phyloP scores from a whole-genome alignment of 2,113 vertebrate species.

The Gymnogyps californianus region DNA sequence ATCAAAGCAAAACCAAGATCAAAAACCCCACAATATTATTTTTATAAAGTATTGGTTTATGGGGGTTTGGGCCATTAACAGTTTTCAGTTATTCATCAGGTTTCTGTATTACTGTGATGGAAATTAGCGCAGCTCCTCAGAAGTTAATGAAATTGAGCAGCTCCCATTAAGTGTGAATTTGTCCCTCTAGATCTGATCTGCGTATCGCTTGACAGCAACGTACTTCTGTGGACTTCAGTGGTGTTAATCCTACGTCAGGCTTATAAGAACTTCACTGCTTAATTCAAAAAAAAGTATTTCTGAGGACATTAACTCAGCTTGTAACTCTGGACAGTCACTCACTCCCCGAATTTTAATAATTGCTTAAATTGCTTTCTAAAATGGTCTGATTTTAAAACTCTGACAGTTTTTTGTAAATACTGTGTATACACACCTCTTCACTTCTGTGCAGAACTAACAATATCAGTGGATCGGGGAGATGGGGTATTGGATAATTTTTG shows the following conservation, averaged over 20 bases:
- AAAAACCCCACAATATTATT: not conserved
- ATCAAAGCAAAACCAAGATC: not conserved
- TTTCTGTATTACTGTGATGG: not conserved
- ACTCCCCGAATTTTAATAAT: not conserved
- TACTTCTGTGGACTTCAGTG: not conserved
- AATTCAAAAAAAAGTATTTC: not conserved
- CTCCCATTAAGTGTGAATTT: not conserved
- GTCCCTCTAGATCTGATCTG: not conserved
- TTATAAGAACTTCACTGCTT: not conserved
- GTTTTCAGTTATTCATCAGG: not conserved
- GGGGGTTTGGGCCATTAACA: not conserved
- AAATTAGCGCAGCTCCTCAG: not conserved
- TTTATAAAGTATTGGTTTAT: not conserved
- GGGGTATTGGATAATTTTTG: slow-evolving; percentile 2
- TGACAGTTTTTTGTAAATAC: not conserved
- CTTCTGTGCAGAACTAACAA: not conserved
- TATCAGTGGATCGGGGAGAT: not conserved
- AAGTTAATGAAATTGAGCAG: not conserved
- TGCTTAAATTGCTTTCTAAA: not conserved
- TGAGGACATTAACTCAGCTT: not conserved
- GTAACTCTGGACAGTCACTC: not conserved
- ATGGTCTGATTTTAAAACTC: not conserved
- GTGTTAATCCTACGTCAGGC: not conserved
- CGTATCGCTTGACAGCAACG: not conserved
- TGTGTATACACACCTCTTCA: not conserved